phyloP scores from a whole-genome alignment of 1,140 invertebrate species.

The Amphibalanus amphitrite region DNA sequence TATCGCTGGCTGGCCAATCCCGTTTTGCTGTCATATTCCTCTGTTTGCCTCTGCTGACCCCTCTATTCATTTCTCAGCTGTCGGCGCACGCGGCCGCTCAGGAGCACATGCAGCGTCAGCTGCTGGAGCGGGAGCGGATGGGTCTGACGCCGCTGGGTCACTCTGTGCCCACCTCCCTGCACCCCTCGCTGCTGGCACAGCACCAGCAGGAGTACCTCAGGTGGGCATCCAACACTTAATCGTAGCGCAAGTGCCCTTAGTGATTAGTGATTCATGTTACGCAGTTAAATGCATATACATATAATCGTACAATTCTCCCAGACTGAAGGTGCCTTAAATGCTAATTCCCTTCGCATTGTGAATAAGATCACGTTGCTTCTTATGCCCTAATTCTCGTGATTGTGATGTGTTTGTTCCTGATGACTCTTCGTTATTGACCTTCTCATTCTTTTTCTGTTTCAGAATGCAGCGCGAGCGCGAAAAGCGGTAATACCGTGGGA shows the following conservation, averaged over 20 bases:
- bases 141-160: not conserved
- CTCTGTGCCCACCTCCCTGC: not conserved
- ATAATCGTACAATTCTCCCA: too few relatives aligned
- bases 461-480: not conserved
- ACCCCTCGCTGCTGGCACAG: not conserved
- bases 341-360: too few relatives aligned
- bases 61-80: not conserved
- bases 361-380: too few relatives aligned
- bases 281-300: too few relatives aligned
- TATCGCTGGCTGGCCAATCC: too few relatives aligned
- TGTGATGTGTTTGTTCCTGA: too few relatives aligned
- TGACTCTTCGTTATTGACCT: too few relatives aligned
- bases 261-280: too few relatives aligned
- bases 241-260: too few relatives aligned
- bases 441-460: not conserved
- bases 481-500: not conserved
- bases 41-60: not conserved
- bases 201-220: not conserved
- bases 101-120: not conserved
- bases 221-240: not conserved
- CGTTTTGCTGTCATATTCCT: too few relatives aligned
- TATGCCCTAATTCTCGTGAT: too few relatives aligned
- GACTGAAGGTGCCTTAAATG: too few relatives aligned
- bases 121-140: not conserved
- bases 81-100: not conserved